Evolutionary conservation across 2,888 invertebrate genomes (phyloP).

Genomic region (Scaptomyza flava): DNA sequence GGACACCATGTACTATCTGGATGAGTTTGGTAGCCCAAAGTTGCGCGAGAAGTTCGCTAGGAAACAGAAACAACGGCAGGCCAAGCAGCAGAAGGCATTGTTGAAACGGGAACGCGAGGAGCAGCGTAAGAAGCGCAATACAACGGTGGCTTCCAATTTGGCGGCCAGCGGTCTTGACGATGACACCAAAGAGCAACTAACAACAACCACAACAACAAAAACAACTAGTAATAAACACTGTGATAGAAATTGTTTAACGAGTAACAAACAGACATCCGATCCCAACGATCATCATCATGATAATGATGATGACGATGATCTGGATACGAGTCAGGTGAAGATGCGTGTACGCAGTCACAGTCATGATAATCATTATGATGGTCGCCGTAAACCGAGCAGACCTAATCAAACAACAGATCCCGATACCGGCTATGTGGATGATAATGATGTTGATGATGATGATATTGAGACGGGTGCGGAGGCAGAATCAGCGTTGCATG

Average conservation of each 20-base stretch:
- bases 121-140: constrained; percentile 74
- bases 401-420: constrained; percentile 18
- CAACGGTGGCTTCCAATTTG: constrained; percentile 67
- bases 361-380: constrained; percentile 64
- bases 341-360: constrained; percentile 67
- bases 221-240: constrained; percentile 38
- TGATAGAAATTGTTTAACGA: constrained; percentile 61
- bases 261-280: constrained; percentile 50
- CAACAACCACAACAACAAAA: constrained; percentile 6
- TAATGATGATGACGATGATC: constrained; percentile 14
- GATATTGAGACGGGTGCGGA: constrained; percentile 68
- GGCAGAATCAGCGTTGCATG: constrained; percentile 46
- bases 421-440: constrained; percentile 26
- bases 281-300: constrained; percentile 8
- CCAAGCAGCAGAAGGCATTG: constrained; percentile 76
- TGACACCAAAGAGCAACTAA: constrained; percentile 42
- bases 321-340: constrained; percentile 34
- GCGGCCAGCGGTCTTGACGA: constrained; percentile 59
- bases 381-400: constrained; percentile 28
- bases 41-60: constrained; percentile 82
- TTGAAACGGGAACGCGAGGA: constrained; percentile 70
- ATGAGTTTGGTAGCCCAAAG: constrained; percentile 84
- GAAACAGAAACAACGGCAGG: constrained; percentile 80
- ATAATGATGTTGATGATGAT: constrained; percentile 24
- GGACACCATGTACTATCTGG: constrained; percentile 84